Percentiles rank a stretch among this genome's conserved stretches.
Evolutionary conservation across 2,797 vertebrate species (phyloP).

Genomic region (Phalanger gymnotis): DNA sequence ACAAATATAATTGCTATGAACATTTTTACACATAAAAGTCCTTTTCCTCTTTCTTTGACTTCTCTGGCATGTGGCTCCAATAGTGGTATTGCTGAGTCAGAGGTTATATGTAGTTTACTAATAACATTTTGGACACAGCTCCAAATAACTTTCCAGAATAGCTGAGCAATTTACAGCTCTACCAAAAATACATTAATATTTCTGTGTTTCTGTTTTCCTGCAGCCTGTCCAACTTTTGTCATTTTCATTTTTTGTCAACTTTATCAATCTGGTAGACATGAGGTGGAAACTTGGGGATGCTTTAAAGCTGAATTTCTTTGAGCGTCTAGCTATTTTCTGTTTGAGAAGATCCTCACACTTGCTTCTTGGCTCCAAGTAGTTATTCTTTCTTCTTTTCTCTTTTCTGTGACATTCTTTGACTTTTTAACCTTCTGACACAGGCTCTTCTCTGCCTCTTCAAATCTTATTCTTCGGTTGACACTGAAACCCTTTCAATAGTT

Average conservation of each 20-base stretch:
- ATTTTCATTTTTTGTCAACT: neutral
- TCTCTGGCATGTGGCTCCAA: neutral
- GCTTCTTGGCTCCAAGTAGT: neutral
- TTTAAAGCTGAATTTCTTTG: neutral
- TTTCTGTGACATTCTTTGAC: neutral
- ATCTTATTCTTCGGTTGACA: neutral
- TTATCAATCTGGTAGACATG: neutral
- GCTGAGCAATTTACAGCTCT: neutral
- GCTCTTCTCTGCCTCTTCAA: neutral
- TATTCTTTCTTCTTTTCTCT: neutral
- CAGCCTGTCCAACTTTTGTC: neutral
- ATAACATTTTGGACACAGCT: neutral
- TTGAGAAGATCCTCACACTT: neutral
- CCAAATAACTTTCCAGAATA: neutral
- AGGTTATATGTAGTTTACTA: neutral
- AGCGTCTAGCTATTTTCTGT: no score
- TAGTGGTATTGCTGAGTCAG: neutral
- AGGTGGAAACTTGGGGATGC: neutral
- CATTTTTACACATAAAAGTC: neutral
- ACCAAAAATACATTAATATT: neutral
- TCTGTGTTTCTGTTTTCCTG: neutral
- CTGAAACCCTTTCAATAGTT: neutral
- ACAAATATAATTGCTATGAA: neutral
- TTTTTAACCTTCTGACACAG: neutral
- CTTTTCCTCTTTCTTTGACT: neutral